These are phyloP conservation scores for Ecdyonurus torrentis DNA, from an alignment of 2,888 invertebrate genomes.

Conservation along the genomic window DNA sequence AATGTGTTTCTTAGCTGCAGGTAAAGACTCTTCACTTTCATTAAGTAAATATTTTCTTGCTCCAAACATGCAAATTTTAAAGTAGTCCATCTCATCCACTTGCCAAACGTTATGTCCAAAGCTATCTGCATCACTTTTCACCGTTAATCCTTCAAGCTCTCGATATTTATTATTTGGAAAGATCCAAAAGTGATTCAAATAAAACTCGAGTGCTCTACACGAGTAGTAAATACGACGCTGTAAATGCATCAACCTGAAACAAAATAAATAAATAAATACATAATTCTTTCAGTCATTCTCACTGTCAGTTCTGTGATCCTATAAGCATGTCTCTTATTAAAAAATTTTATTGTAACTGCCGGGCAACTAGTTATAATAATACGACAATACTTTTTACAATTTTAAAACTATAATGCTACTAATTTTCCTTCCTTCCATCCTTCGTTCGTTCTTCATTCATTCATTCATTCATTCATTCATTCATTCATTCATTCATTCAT, in stretches of 20 bases:
- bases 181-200: constrained; percentile 58
- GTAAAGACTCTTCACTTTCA: constrained; percentile 5
- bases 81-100: constrained; percentile 34
- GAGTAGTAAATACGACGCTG: constrained; percentile 69
- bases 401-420: neutral
- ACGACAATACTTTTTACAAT: neutral
- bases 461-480: too few relatives aligned
- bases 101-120: constrained; percentile 42
- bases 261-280: constrained; percentile 8
- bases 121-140: constrained; percentile 30
- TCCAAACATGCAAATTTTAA: constrained; percentile 18
- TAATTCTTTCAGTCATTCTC: too few relatives aligned
- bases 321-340: constrained; percentile 3
- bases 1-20: constrained; percentile 21
- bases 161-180: constrained; percentile 48
- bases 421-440: too few relatives aligned
- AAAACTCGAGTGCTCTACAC: constrained; percentile 52
- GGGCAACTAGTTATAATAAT: neutral
- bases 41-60: constrained; percentile 3
- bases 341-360: neutral
- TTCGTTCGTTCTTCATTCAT: too few relatives aligned
- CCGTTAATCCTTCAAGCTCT: constrained; percentile 31
- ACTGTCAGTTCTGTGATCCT: too few relatives aligned
- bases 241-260: constrained; percentile 51
- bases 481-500: too few relatives aligned